Conservation (phyloP, 2,888 invertebrate species). For the Drosophila helvetica region DNA sequence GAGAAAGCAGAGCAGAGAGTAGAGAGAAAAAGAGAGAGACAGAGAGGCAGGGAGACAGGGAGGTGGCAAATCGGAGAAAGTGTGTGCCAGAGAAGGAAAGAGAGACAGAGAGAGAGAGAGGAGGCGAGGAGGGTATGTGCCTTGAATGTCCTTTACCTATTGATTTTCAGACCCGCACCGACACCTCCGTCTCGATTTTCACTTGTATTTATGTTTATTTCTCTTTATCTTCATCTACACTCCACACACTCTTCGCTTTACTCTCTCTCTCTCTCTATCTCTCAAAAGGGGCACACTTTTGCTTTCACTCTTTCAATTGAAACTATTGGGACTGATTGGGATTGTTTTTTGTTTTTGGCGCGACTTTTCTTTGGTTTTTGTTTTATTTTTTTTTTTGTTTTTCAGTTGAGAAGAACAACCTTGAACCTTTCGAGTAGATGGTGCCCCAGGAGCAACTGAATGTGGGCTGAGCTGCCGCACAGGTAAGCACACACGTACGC, state of each 20-base stretch:
- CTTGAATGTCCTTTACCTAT: constrained; percentile 64
- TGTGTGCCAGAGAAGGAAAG: not conserved
- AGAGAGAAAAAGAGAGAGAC: constrained; percentile 15
- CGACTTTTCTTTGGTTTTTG: constrained; percentile 18
- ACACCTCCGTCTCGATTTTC: constrained; percentile 19
- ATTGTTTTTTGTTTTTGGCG: constrained; percentile 35
- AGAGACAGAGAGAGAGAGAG: constrained; percentile 10
- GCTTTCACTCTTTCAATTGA: not conserved
- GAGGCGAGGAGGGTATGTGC: not conserved
- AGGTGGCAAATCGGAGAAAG: constrained; percentile 1
- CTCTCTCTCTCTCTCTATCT: not conserved
- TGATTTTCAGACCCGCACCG: constrained; percentile 60
- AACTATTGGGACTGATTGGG: constrained; percentile 23
- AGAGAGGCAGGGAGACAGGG: constrained; percentile 18
- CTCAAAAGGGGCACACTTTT: constrained; percentile 7
- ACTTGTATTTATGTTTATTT: constrained; percentile 35
- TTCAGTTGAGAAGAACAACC: constrained; percentile 56
- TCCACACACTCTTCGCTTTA: not conserved
- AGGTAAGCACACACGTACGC: constrained; percentile 17
- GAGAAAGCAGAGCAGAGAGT: constrained; percentile 15
- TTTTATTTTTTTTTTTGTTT: constrained; percentile 9
- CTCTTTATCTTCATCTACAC: not conserved
- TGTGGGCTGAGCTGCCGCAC: constrained; percentile 4
- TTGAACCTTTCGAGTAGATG: constrained; percentile 72
- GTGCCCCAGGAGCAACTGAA: constrained; percentile 12